Evolutionary conservation across 2,797 vertebrate species (phyloP), one percentile per base, ranked within the genome.

Genomic region (Ceryle rudis): DNA sequence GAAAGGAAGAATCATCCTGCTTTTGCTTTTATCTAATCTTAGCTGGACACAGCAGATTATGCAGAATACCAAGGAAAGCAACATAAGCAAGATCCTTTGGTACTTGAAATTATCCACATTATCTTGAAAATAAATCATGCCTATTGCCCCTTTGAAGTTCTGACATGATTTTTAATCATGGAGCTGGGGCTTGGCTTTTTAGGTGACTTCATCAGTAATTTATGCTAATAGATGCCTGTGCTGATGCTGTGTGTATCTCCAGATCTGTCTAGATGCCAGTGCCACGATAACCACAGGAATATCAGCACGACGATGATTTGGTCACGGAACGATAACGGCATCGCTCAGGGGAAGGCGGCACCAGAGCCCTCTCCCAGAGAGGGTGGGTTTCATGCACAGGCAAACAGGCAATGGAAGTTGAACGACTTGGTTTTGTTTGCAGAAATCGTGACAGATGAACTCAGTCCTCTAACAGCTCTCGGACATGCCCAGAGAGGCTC

Each of bases 111-210:
- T 78, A 94, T 81, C 73, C 58, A 75, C 84, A 51, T 94, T 96
- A 95, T 96, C 95, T 95, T 35, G 51, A 81, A 85, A 91, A 86
- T 46, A 94, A 90, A 77, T 94, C 90, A 29, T 44, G 95, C 85
- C 89, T 79, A 19, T 81, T 92, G 89, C 82, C 93, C 94, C 93
- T 96, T 96, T 95, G 95, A 96, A 96, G 94, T 95, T 88, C 88
- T 66, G 82, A 81, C 88, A 70, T 71, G 87, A 80, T 88, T 90
- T 96, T 91, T 93, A 95, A 86, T 72, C 58, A 3, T 0, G 20
- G 86, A 88, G 94, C 52, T 75, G 66, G 33, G 66, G 73, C 66
- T 55, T 51, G 70, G 82, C 28, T 93, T 86, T 91, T 84, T 54
- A 83, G 87, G 90, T 93, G 80, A 62, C 79, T 94, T 42, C 54